Evolutionary conservation across 2,113 vertebrate species (phyloP).

Genomic region (Dipodomys ordii): DNA sequence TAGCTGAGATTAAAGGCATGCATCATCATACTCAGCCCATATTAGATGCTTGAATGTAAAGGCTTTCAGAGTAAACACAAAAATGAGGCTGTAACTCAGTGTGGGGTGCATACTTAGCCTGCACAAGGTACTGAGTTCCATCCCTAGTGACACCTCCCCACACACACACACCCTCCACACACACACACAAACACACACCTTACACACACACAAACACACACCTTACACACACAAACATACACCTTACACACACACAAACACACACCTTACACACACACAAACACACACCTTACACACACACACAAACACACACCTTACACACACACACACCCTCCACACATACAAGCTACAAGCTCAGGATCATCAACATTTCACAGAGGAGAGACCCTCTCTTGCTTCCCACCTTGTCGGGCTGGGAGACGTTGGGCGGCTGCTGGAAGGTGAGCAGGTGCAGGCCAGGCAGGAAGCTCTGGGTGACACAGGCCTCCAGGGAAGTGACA

Average conservation of each 20-base stretch:
- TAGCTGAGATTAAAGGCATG: too few species aligned
- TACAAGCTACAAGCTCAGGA: background rate
- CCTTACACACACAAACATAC: background rate
- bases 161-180: background rate
- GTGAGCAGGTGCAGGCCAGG: conserved; percentile 96
- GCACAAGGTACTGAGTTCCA: background rate
- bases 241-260: background rate
- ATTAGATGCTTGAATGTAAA: background rate
- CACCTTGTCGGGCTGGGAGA: conserved; percentile 96
- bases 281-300: background rate
- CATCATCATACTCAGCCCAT: background rate
- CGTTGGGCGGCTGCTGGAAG: conserved; percentile 95
- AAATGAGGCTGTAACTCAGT: background rate
- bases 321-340: background rate
- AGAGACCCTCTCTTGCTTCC: background rate
- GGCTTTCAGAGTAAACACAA: background rate
- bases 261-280: background rate
- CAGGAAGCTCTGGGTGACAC: conserved; percentile 93
- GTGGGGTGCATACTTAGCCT: background rate
- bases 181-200: background rate
- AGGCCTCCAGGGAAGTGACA: conserved; percentile 93
- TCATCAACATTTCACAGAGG: background rate
- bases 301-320: background rate
- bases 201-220: background rate
- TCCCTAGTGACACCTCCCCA: background rate